Percentiles rank a stretch among this genome's conserved stretches.
Conservation (phyloP, 2,888 invertebrate species). For the Germaria angustata region DNA sequence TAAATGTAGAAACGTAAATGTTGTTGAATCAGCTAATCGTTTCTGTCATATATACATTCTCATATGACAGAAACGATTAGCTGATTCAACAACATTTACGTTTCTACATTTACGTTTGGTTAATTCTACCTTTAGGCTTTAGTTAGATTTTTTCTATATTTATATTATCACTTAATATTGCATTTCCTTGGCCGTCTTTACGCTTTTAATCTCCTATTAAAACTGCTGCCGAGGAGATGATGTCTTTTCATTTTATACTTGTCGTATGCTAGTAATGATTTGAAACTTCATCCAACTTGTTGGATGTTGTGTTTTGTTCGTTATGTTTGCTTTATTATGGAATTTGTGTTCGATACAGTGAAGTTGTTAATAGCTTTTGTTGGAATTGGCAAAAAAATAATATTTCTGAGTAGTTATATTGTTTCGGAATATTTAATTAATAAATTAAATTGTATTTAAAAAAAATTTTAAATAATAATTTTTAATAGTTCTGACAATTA, state of each 20-base stretch:
- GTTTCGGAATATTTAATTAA: too few relatives aligned
- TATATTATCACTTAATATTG: not conserved
- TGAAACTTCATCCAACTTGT: slow-evolving; percentile 22
- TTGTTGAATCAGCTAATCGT: too few relatives aligned
- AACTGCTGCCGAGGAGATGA: slow-evolving; percentile 53
- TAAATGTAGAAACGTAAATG: too few relatives aligned
- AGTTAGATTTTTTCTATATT: not conserved
- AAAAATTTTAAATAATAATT: too few relatives aligned
- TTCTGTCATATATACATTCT: too few relatives aligned
- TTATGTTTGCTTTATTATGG: not conserved
- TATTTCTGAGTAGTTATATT: too few relatives aligned
- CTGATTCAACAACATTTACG: too few relatives aligned
- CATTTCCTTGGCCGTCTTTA: not conserved
- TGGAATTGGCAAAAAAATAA: too few relatives aligned
- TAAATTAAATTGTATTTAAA: too few relatives aligned
- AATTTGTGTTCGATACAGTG: slow-evolving; percentile 24
- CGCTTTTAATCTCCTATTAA: slow-evolving; percentile 34
- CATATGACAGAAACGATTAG: too few relatives aligned
- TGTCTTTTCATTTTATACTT: slow-evolving; percentile 58
- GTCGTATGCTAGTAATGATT: not conserved
- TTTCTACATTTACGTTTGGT: too few relatives aligned
- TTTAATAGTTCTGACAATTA: too few relatives aligned
- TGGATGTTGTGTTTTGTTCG: slow-evolving; percentile 62
- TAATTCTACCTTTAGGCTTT: slow-evolving; percentile 7
- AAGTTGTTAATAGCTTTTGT: not conserved